These are phyloP conservation scores for Xylota segnis DNA, from an alignment of 2,888 invertebrate genomes.

Conservation along the genomic window DNA sequence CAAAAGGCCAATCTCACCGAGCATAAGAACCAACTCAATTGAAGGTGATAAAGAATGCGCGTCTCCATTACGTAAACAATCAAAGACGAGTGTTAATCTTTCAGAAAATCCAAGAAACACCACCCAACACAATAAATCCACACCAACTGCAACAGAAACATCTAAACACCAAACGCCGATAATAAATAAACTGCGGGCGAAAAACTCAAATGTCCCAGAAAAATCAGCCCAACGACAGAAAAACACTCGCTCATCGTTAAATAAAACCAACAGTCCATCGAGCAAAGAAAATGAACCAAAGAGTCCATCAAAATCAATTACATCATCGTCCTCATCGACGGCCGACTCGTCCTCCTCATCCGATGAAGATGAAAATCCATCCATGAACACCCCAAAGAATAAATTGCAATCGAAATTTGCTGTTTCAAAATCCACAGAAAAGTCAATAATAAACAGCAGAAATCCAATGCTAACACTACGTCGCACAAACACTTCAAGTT, in stretches of 20 bases:
- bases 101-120: conserved; percentile 51
- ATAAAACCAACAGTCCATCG: conserved; percentile 67
- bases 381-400: conserved; percentile 8
- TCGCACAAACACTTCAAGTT: conserved; percentile 13
- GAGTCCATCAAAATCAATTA: conserved; percentile 32
- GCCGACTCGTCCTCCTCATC: conserved; percentile 31
- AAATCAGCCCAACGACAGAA: conserved; percentile 5
- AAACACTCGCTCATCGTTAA: conserved; percentile 23
- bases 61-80: conserved; percentile 80
- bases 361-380: conserved; percentile 1
- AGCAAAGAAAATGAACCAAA: conserved; percentile 74
- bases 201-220: conserved; percentile 65
- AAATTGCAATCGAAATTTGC: not conserved
- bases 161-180: conserved; percentile 30
- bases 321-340: conserved; percentile 28
- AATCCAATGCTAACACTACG: conserved; percentile 40
- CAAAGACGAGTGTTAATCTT: conserved; percentile 70
- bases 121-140: conserved; percentile 2
- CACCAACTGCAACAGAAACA: not conserved
- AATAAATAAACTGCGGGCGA: conserved; percentile 47
- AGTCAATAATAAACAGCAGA: conserved; percentile 7
- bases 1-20: conserved; percentile 77
- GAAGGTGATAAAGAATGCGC: conserved; percentile 62
- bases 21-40: conserved; percentile 24
- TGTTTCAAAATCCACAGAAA: conserved; percentile 15